Conservation (phyloP, 1,140 invertebrate genomes). For the Cyclina sinensis region DNA sequence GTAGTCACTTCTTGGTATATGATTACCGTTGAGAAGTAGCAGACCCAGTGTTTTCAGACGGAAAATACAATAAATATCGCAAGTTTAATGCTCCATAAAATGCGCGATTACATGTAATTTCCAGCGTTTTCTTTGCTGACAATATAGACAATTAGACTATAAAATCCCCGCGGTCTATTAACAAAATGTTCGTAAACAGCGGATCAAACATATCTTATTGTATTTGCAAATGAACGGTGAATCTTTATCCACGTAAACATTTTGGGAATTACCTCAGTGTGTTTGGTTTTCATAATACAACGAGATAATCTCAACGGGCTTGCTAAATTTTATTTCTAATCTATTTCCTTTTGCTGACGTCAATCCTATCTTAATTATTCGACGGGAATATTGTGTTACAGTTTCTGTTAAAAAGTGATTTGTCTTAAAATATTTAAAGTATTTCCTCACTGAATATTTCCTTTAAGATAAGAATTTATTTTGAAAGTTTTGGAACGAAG, state of each 20-base stretch:
- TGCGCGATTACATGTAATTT: slow-evolving; percentile 63
- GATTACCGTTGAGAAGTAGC: slow-evolving; percentile 50
- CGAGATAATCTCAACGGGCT: too few relatives aligned
- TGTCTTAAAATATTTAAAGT: too few relatives aligned
- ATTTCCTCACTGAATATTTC: too few relatives aligned
- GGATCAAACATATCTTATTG: slow-evolving; percentile 2
- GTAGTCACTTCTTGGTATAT: slow-evolving; percentile 59
- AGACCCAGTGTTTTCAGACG: slow-evolving; percentile 46
- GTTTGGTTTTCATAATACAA: not conserved
- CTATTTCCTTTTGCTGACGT: too few relatives aligned
- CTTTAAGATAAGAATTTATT: too few relatives aligned
- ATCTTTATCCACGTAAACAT: not conserved
- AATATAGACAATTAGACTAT: slow-evolving; percentile 47
- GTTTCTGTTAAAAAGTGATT: too few relatives aligned
- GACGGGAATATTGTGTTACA: too few relatives aligned
- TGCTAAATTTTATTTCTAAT: too few relatives aligned
- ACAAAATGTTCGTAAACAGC: slow-evolving; percentile 15
- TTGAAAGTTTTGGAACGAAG: too few relatives aligned
- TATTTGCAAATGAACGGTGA: slow-evolving; percentile 10
- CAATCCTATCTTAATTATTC: too few relatives aligned
- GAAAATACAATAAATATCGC: slow-evolving; percentile 44
- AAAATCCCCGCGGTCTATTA: slow-evolving; percentile 42
- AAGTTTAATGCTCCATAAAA: slow-evolving; percentile 55
- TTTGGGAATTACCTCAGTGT: not conserved
- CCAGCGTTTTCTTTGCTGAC: slow-evolving; percentile 14